phyloP scores from a whole-genome alignment of 2,113 vertebrate genomes.

The Bostrychus sinensis region DNA sequence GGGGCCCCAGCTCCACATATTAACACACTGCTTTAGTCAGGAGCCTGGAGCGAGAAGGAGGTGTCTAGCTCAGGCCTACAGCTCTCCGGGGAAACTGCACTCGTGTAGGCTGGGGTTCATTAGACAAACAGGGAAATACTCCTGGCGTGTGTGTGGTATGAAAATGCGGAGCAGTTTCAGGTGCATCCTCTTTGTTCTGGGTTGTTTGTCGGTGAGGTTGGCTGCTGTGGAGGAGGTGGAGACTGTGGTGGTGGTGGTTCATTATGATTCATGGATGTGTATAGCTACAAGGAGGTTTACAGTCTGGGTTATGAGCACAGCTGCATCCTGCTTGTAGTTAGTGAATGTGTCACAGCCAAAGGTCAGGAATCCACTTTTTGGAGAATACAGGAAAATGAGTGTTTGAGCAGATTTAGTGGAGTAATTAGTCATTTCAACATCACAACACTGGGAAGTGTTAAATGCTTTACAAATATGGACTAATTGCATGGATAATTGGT shows the following conservation, averaged over 20 bases:
- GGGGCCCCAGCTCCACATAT: slow-evolving; percentile 65
- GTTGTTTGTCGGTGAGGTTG: slow-evolving; percentile 39
- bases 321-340: slow-evolving; percentile 64
- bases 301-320: slow-evolving; percentile 54
- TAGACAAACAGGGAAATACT: slow-evolving; percentile 42
- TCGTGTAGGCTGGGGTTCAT: slow-evolving; percentile 33
- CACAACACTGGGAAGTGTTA: too few relatives aligned
- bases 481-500: too few relatives aligned
- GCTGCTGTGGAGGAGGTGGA: slow-evolving; percentile 17
- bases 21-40: slow-evolving; percentile 50
- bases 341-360: slow-evolving; percentile 27
- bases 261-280: slow-evolving; percentile 56
- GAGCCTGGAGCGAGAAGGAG: slow-evolving; percentile 62
- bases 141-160: slow-evolving; percentile 1
- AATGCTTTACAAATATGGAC: too few relatives aligned
- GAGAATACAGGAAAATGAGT: slow-evolving; percentile 23
- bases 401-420: not conserved
- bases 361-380: slow-evolving; percentile 16
- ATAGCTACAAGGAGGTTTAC: slow-evolving; percentile 50
- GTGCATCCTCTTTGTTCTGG: slow-evolving; percentile 54
- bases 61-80: slow-evolving; percentile 54
- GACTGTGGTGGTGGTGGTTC: slow-evolving; percentile 17
- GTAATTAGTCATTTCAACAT: not conserved
- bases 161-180: slow-evolving; percentile 22
- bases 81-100: slow-evolving; percentile 30